A percentile compares a stretch with the other conserved stretches of the same genome.
phyloP scores from a whole-genome alignment of 2,888 invertebrate species.

The Chrysopilus asiliformis region DNA sequence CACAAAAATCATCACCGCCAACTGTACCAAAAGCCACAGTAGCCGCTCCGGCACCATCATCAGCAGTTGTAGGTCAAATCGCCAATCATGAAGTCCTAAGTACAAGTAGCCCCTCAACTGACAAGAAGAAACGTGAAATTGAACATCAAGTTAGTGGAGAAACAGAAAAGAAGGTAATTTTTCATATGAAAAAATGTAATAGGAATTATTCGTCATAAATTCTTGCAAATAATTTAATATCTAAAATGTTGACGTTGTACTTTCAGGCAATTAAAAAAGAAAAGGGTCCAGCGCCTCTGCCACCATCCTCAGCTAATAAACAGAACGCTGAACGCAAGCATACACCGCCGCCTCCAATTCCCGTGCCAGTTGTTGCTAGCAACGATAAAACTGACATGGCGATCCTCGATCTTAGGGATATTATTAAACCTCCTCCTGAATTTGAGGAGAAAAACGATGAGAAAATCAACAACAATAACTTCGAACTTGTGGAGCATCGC shows the following conservation, averaged over 20 bases:
- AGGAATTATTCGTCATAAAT: not conserved
- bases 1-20: constrained; percentile 6
- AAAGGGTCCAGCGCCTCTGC: constrained; percentile 70
- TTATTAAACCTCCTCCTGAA: constrained; percentile 20
- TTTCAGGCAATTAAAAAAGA: constrained; percentile 59
- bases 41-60: constrained; percentile 2
- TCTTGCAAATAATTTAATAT: not conserved
- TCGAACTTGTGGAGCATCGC: not conserved
- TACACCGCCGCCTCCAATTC: constrained; percentile 21
- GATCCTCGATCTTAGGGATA: constrained; percentile 11
- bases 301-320: constrained; percentile 35
- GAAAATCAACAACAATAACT: constrained; percentile 1
- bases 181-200: not conserved
- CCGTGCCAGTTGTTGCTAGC: constrained; percentile 19
- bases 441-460: constrained; percentile 14
- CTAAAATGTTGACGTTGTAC: constrained; percentile 1
- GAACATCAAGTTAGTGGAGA: constrained; percentile 19
- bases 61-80: not conserved
- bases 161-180: constrained; percentile 30
- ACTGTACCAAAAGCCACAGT: constrained; percentile 8
- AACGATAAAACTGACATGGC: constrained; percentile 6
- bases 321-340: constrained; percentile 6
- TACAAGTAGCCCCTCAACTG: constrained; percentile 7
- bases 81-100: constrained; percentile 6
- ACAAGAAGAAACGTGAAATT: constrained; percentile 18